Evolutionary conservation across 2,113 vertebrate genomes (phyloP).

Genomic region (Panurus biarmicus): DNA sequence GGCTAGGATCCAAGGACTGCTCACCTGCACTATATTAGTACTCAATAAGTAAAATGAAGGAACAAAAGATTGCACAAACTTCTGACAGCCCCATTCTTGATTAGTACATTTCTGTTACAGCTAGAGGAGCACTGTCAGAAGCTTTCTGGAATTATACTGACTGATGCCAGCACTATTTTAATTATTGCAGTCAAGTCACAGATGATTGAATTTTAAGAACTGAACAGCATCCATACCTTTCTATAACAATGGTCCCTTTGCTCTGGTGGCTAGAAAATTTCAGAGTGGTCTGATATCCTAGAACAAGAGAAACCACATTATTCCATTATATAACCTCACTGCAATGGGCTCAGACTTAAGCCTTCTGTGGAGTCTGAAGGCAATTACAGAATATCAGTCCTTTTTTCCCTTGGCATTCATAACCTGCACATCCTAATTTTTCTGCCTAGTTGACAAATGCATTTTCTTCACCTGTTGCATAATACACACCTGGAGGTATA

Average conservation of each 20-base stretch:
- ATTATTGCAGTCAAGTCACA: neutral
- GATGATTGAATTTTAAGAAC: neutral
- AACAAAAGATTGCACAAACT: neutral
- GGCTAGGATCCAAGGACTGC: neutral
- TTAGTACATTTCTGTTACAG: neutral
- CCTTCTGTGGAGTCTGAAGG: neutral
- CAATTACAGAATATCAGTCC: neutral
- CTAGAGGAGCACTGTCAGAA: neutral
- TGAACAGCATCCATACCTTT: neutral
- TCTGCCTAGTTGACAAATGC: neutral
- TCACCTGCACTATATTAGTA: neutral
- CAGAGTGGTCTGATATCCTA: neutral
- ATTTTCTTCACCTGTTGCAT: neutral
- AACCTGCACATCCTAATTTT: neutral
- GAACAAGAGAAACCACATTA: neutral
- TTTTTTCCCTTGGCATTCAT: neutral
- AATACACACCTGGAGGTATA: neutral
- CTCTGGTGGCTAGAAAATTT: neutral
- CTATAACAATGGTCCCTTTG: neutral
- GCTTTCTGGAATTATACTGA: neutral
- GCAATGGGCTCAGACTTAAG: neutral
- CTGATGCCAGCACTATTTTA: neutral
- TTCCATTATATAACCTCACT: neutral
- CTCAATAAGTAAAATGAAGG: neutral
- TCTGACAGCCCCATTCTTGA: neutral